phyloP scores from a whole-genome alignment of 1,140 invertebrate genomes.

The Formica exsecta region DNA sequence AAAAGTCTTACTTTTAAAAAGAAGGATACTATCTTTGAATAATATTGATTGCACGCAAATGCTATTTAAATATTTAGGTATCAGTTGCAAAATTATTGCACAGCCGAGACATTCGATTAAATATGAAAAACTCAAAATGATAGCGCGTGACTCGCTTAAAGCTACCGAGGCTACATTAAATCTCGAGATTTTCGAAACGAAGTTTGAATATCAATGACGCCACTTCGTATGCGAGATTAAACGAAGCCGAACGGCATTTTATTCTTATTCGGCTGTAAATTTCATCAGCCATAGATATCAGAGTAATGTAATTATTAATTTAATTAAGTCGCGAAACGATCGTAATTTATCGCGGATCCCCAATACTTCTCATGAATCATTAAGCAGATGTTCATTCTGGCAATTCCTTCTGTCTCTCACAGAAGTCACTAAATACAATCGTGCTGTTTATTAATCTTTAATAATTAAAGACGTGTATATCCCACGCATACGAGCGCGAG shows the following conservation, averaged over 20 bases:
- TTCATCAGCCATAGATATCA: slow-evolving; percentile 30
- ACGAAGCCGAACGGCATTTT: slow-evolving; percentile 42
- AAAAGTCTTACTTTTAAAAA: not conserved
- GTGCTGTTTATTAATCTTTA: slow-evolving; percentile 53
- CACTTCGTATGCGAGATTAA: slow-evolving; percentile 34
- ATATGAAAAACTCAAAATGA: slow-evolving; percentile 22
- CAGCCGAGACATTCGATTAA: slow-evolving; percentile 23
- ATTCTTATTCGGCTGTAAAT: slow-evolving; percentile 55
- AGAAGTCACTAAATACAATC: slow-evolving; percentile 38
- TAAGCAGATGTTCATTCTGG: slow-evolving; percentile 18
- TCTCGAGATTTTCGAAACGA: slow-evolving; percentile 48
- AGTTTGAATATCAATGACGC: slow-evolving; percentile 46
- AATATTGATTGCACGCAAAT: slow-evolving; percentile 5
- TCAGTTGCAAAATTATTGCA: slow-evolving; percentile 18
- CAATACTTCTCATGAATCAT: slow-evolving; percentile 18
- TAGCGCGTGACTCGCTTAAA: slow-evolving; percentile 32
- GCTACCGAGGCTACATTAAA: slow-evolving; percentile 29
- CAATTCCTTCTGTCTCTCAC: slow-evolving; percentile 17
- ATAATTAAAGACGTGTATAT: slow-evolving; percentile 53
- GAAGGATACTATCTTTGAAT: not conserved
- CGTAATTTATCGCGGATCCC: slow-evolving; percentile 8
- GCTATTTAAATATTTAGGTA: slow-evolving; percentile 1
- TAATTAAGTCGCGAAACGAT: slow-evolving; percentile 27
- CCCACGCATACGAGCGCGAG: not conserved
- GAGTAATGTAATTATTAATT: slow-evolving; percentile 51